Evolutionary conservation across 2,113 vertebrate genomes (phyloP).

Genomic region (Euleptes europaea): DNA sequence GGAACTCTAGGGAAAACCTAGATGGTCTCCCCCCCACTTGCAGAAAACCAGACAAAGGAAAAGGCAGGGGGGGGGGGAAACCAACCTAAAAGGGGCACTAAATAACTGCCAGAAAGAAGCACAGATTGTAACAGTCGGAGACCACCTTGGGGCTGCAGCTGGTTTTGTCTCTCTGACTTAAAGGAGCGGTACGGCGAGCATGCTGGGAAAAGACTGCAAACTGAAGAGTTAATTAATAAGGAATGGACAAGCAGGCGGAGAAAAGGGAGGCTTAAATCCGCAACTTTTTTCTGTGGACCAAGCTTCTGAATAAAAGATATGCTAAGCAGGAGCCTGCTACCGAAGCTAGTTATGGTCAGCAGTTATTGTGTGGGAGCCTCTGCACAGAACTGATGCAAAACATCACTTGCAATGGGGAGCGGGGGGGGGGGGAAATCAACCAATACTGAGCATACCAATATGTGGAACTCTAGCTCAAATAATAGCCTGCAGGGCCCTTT

Average conservation of each 20-base stretch:
- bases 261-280: conserved; percentile 29
- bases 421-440: not conserved
- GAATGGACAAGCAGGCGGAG: conserved; percentile 15
- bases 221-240: conserved; percentile 33
- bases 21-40: conserved; percentile 51
- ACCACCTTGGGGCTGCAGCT: conserved; percentile 37
- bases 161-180: not conserved
- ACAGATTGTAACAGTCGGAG: conserved; percentile 1
- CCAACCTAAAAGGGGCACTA: conserved; percentile 38
- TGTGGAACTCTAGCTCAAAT: not conserved
- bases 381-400: not conserved
- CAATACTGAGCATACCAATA: not conserved
- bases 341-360: conserved; percentile 23
- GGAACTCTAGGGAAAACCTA: conserved; percentile 58
- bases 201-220: conserved; percentile 22
- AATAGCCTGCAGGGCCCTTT: conserved; percentile 4
- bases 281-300: conserved; percentile 28
- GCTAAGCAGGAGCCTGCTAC: not conserved
- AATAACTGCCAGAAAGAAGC: conserved; percentile 43
- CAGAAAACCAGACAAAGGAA: conserved; percentile 58
- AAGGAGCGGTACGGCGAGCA: conserved; percentile 16
- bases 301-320: not conserved
- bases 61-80: conserved; percentile 44
- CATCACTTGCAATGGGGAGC: too few species aligned
- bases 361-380: not conserved